Percentiles rank a stretch among this genome's conserved stretches.
Evolutionary conservation across 1,140 invertebrate species (phyloP).

Genomic region (Theocolax elegans): DNA sequence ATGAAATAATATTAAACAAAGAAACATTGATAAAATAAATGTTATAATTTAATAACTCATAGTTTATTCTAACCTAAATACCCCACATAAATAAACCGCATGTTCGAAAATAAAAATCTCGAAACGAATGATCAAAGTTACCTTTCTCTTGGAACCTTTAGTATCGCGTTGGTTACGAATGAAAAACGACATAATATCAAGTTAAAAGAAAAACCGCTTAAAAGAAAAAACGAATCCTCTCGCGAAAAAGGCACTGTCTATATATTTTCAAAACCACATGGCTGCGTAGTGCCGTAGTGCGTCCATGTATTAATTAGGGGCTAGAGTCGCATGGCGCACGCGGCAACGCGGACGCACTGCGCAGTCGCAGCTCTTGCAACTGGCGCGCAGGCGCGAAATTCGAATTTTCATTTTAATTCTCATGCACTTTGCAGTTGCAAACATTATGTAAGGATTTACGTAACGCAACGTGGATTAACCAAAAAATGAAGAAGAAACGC

Average conservation of each 20-base stretch:
- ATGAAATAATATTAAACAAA: slow-evolving; percentile 3
- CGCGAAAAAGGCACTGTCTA: neutral
- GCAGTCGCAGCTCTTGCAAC: slow-evolving; percentile 17
- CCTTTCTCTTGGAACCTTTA: slow-evolving; percentile 52
- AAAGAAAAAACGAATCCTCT: too few relatives aligned
- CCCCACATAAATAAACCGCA: too few relatives aligned
- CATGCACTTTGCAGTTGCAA: too few relatives aligned
- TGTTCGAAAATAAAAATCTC: too few relatives aligned
- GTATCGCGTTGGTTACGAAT: slow-evolving; percentile 50
- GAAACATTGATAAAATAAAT: slow-evolving; percentile 9
- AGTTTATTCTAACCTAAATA: slow-evolving; percentile 44
- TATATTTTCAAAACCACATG: slow-evolving; percentile 20
- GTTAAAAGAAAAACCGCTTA: too few relatives aligned
- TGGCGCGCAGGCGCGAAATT: slow-evolving; percentile 1
- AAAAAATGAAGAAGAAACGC: slow-evolving; percentile 57
- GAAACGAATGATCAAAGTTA: too few relatives aligned
- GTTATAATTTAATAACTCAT: neutral
- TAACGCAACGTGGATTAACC: too few relatives aligned
- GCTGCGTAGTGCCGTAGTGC: neutral
- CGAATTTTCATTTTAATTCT: too few relatives aligned
- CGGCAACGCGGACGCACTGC: too few relatives aligned
- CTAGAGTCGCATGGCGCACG: too few relatives aligned
- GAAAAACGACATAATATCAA: slow-evolving; percentile 63
- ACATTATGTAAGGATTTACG: too few relatives aligned
- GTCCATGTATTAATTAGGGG: too few relatives aligned